A percentile compares a stretch with the other conserved stretches of the same genome.
These are phyloP conservation scores for Leptinotarsa rubiginosa DNA, from an alignment of 2,888 invertebrate species.

Conservation along the genomic window DNA sequence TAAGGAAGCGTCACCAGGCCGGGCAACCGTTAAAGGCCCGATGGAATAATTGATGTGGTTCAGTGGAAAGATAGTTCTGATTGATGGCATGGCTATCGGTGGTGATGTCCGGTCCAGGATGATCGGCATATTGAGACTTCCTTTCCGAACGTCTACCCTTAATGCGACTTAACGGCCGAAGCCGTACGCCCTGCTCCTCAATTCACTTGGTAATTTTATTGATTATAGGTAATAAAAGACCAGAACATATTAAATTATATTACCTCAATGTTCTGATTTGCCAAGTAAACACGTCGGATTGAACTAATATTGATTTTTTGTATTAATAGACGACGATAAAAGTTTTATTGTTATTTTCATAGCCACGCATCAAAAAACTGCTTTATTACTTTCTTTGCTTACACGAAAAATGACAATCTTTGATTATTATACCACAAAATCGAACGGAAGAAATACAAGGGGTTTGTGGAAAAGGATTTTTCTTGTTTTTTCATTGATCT, in stretches of 20 bases:
- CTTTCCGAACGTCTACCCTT: conserved; percentile 62
- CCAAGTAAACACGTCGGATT: conserved; percentile 47
- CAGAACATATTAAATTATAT: conserved; percentile 43
- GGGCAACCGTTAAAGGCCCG: conserved; percentile 17
- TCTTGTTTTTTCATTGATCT: no score
- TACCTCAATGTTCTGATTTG: conserved; percentile 39
- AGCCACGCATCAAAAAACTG: conserved; percentile 43
- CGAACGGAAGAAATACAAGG: background rate
- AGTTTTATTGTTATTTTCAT: conserved; percentile 46
- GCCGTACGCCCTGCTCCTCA: conserved; percentile 50
- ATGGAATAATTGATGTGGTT: conserved; percentile 34
- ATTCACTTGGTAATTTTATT: conserved; percentile 57
- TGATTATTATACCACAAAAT: conserved; percentile 7
- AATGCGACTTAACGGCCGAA: conserved; percentile 59
- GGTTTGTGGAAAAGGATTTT: background rate
- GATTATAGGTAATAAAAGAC: conserved; percentile 49
- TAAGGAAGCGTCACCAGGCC: conserved; percentile 37
- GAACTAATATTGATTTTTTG: conserved; percentile 48
- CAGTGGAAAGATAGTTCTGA: conserved; percentile 61
- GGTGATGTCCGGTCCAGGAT: conserved; percentile 62
- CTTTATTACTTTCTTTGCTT: conserved; percentile 39
- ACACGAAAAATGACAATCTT: conserved; percentile 39
- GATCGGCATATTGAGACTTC: conserved; percentile 66
- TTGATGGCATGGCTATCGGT: conserved; percentile 65
- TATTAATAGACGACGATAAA: conserved; percentile 47